Conservation (phyloP, 2,797 vertebrate species). For the Sitta carolinensis region DNA sequence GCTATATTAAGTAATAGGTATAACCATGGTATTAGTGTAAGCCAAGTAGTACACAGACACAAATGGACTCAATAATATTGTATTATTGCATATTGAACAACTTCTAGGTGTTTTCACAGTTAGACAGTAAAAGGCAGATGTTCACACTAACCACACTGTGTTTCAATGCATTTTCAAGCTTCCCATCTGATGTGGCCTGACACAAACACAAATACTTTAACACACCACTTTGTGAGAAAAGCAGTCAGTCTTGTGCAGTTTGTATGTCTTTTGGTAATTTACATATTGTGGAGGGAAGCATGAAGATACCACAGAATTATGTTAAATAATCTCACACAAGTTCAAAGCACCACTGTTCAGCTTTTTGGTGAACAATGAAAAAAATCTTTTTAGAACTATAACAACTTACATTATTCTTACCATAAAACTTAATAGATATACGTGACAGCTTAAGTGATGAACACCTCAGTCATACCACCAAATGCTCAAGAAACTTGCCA, state of each 20-base stretch:
- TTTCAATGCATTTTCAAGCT: neutral
- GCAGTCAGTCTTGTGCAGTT: neutral
- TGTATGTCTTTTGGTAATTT: neutral
- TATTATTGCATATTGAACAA: neutral
- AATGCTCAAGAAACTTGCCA: neutral
- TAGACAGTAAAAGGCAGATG: neutral
- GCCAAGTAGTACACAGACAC: neutral
- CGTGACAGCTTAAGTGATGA: neutral
- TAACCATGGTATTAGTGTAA: neutral
- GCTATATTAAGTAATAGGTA: neutral
- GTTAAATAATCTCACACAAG: neutral
- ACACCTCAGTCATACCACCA: neutral
- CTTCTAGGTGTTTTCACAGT: neutral
- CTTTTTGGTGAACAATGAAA: neutral
- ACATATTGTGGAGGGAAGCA: neutral
- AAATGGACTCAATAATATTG: neutral
- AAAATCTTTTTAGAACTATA: neutral
- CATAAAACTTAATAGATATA: neutral
- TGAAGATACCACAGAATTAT: neutral
- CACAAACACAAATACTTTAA: neutral
- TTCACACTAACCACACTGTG: neutral
- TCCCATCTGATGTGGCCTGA: neutral
- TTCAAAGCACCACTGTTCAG: neutral
- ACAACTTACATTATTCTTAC: neutral
- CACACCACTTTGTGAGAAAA: neutral